Conservation (phyloP, 2,797 vertebrate species). For the Pangasius krempfi region DNA sequence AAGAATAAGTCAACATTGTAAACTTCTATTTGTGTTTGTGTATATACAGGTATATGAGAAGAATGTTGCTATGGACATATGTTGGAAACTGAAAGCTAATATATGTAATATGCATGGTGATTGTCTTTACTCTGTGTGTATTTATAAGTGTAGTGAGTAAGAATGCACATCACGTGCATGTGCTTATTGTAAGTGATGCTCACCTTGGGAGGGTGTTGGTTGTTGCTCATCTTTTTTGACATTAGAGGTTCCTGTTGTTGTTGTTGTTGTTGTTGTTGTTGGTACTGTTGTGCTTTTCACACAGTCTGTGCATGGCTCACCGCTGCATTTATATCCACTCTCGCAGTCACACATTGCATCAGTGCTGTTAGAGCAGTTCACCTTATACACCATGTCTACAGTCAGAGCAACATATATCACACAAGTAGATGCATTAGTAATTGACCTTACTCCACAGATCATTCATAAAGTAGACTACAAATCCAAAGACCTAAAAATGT, state of each 20-base stretch:
- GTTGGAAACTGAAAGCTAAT: background rate
- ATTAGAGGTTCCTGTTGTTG: background rate
- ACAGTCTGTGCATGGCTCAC: slow-evolving; percentile 57
- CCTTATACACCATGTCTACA: slow-evolving; percentile 59
- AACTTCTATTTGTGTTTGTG: slow-evolving; percentile 21
- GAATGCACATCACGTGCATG: background rate
- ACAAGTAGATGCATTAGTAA: background rate
- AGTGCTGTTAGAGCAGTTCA: slow-evolving; percentile 26
- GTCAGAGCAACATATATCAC: slow-evolving; percentile 11
- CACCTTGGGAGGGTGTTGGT: background rate
- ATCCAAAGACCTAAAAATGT: background rate
- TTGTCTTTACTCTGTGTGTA: background rate
- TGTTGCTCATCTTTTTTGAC: fast-evolving
- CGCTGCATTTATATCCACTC: slow-evolving; percentile 62
- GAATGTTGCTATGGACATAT: slow-evolving; percentile 1
- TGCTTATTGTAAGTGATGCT: slow-evolving; percentile 14
- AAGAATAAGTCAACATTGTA: slow-evolving; percentile 50
- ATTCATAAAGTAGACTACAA: background rate
- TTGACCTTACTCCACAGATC: background rate
- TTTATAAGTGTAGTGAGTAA: slow-evolving; percentile 7
- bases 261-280: background rate
- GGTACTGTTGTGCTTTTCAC: background rate
- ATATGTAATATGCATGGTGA: background rate
- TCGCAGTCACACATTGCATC: slow-evolving; percentile 68
- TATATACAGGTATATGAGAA: slow-evolving; percentile 49